Conservation (phyloP, 2,113 vertebrate genomes). For the Tachuris rubrigastra region DNA sequence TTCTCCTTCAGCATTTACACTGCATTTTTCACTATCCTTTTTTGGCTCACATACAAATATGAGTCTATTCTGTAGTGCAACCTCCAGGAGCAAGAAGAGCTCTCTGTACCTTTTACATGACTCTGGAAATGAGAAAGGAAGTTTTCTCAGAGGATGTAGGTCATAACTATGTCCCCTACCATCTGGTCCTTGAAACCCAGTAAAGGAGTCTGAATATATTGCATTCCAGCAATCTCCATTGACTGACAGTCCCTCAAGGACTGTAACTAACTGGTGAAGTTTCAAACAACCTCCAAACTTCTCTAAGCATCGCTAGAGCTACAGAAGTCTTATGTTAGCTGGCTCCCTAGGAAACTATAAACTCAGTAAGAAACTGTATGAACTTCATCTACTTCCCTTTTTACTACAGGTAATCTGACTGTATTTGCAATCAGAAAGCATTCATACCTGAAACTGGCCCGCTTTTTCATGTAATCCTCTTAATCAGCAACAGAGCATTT, state of each 20-base stretch:
- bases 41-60: neutral
- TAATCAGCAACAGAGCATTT: constrained; percentile 49
- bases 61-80: neutral
- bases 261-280: neutral
- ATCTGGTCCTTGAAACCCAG: constrained; percentile 15
- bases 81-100: neutral
- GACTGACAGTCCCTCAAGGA: neutral
- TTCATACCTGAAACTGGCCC: constrained; percentile 8
- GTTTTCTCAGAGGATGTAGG: constrained; percentile 30
- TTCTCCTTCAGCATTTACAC: constrained; percentile 4
- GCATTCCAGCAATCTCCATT: neutral
- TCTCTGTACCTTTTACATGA: neutral
- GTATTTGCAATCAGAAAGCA: constrained; percentile 1
- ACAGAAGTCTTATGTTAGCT: neutral
- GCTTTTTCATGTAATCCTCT: constrained; percentile 58
- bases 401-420: neutral
- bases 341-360: neutral
- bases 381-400: neutral
- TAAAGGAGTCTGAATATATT: neutral
- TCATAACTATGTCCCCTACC: neutral
- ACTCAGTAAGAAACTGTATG: neutral
- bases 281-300: constrained; percentile 24
- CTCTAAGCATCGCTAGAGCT: neutral
- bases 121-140: neutral
- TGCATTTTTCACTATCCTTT: neutral